Evolutionary conservation across 2,113 vertebrate genomes (phyloP).

Genomic region (Apodemus sylvaticus): DNA sequence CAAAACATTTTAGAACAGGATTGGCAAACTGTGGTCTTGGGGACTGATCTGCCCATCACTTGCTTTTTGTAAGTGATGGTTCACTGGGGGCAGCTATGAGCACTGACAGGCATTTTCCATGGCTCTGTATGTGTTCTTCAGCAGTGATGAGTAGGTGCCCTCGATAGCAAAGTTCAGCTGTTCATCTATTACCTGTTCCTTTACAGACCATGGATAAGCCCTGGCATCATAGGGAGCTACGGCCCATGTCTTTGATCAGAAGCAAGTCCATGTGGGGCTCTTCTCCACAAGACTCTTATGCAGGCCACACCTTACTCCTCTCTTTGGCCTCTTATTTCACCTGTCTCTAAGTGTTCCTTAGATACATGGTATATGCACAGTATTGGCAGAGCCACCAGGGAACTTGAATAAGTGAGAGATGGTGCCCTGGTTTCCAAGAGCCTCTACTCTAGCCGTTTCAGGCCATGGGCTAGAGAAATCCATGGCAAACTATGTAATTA

Average conservation of each 20-base stretch:
- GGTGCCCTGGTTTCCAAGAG: background rate
- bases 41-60: background rate
- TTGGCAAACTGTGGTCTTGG: background rate
- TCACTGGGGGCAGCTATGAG: rapidly evolving
- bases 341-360: background rate
- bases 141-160: background rate
- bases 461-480: background rate
- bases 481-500: background rate
- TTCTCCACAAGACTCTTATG: background rate
- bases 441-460: background rate
- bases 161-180: background rate
- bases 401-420: background rate
- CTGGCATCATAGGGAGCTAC: background rate
- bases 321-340: background rate
- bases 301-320: background rate
- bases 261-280: background rate
- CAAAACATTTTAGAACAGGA: background rate
- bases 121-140: background rate
- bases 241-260: background rate
- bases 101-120: too few species aligned
- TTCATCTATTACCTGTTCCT: background rate
- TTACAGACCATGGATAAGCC: background rate
- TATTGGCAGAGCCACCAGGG: background rate
- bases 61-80: background rate
- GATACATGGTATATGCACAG: background rate